phyloP scores from a whole-genome alignment of 2,113 vertebrate species.

The Psittacus erithacus region DNA sequence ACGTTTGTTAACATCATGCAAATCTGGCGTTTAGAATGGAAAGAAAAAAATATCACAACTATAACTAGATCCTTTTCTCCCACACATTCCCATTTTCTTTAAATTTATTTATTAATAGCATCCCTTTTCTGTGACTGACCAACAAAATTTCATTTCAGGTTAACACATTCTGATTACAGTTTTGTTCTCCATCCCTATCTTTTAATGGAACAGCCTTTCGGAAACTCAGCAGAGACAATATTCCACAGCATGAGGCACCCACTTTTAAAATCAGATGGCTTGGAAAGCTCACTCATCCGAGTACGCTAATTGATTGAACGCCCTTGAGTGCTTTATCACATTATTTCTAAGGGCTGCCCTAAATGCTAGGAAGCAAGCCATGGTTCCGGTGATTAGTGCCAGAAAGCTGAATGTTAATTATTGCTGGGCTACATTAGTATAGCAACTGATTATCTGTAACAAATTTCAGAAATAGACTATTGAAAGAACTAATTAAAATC shows the following conservation, averaged over 20 bases:
- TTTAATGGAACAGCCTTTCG: background rate
- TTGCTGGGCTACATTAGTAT: background rate
- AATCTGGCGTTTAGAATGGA: background rate
- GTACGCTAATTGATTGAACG: background rate
- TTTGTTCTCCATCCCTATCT: background rate
- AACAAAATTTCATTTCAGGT: background rate
- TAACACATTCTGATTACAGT: background rate
- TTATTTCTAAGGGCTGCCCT: conserved; percentile 55
- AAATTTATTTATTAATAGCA: background rate
- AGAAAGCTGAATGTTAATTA: conserved; percentile 53
- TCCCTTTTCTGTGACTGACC: background rate
- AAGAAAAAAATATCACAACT: background rate
- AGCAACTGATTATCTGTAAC: conserved; percentile 23
- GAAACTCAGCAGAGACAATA: background rate
- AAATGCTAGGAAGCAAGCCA: conserved; percentile 34
- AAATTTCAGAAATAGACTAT: conserved; percentile 50
- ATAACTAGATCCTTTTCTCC: background rate
- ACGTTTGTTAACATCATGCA: background rate
- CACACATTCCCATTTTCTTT: background rate
- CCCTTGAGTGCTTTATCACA: conserved; percentile 43
- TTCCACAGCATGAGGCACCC: conserved; percentile 12
- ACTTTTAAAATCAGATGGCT: conserved; percentile 38
- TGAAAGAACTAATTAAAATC: conserved; percentile 62
- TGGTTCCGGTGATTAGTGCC: conserved; percentile 4
- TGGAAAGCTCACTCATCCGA: conserved; percentile 54